Evolutionary conservation across 2,797 vertebrate species (phyloP).

Genomic region (Falco peregrinus): DNA sequence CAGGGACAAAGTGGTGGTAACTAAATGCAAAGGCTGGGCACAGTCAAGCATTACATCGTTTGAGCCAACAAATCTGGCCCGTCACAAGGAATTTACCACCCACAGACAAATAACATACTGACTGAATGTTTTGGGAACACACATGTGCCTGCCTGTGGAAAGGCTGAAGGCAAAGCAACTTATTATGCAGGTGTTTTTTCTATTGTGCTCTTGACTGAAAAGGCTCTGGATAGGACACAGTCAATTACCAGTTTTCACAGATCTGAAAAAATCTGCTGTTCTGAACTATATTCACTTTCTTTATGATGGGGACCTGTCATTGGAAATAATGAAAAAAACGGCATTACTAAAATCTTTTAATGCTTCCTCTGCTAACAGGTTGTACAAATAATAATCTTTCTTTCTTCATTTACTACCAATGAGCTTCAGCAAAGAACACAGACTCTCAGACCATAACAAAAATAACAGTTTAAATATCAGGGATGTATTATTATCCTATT

Average conservation of each 20-base stretch:
- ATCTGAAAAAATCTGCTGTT: background rate
- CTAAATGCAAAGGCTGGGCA: background rate
- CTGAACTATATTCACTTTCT: background rate
- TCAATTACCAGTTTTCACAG: background rate
- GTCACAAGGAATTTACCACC: background rate
- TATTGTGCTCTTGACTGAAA: background rate
- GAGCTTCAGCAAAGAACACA: background rate
- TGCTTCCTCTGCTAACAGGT: background rate
- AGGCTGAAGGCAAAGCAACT: background rate
- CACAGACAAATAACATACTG: no score
- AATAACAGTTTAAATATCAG: background rate
- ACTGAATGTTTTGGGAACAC: accelerated
- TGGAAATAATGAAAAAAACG: background rate
- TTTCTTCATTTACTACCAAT: background rate
- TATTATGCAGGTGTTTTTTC: background rate
- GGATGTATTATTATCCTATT: background rate
- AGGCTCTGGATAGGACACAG: background rate
- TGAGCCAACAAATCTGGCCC: background rate
- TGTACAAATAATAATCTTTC: background rate
- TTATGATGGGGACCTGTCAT: background rate
- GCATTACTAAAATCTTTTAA: background rate
- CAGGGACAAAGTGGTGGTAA: background rate
- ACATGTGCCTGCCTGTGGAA: background rate
- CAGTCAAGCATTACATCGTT: background rate
- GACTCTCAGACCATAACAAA: background rate